These are phyloP conservation scores for Cygnus buccinator DNA, from an alignment of 2,113 vertebrate genomes.

Conservation along the genomic window DNA sequence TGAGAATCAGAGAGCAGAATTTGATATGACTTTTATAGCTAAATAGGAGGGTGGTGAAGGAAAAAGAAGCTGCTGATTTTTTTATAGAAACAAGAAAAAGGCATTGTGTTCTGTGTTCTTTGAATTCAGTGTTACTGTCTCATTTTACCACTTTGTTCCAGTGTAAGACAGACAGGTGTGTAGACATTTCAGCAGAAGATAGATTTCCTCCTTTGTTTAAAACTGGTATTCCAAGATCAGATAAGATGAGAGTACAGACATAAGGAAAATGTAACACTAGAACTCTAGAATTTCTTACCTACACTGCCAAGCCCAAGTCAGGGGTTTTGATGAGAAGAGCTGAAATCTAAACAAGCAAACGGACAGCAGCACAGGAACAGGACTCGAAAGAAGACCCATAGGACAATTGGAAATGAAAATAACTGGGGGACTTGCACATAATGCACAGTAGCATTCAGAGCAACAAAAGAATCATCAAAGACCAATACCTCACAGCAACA, in stretches of 20 bases:
- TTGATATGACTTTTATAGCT: neutral
- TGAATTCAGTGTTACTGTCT: neutral
- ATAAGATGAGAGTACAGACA: neutral
- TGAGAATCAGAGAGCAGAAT: neutral
- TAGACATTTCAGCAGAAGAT: neutral
- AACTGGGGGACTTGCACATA: neutral
- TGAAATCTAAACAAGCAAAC: neutral
- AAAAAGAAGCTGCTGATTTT: neutral
- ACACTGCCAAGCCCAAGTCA: neutral
- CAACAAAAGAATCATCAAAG: neutral
- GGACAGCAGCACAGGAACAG: neutral
- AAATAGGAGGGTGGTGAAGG: constrained; percentile 33
- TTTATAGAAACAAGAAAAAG: neutral
- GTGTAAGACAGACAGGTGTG: neutral
- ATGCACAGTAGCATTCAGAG: neutral
- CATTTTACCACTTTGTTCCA: neutral
- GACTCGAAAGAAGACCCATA: neutral
- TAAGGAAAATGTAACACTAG: neutral
- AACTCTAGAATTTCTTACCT: neutral
- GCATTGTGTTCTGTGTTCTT: neutral
- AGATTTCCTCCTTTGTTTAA: neutral
- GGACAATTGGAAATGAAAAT: neutral
- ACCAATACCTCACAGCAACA: neutral
- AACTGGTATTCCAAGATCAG: neutral
- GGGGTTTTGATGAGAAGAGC: neutral